Conservation (phyloP, 2,797 vertebrate genomes). For the Lophius americanus region DNA sequence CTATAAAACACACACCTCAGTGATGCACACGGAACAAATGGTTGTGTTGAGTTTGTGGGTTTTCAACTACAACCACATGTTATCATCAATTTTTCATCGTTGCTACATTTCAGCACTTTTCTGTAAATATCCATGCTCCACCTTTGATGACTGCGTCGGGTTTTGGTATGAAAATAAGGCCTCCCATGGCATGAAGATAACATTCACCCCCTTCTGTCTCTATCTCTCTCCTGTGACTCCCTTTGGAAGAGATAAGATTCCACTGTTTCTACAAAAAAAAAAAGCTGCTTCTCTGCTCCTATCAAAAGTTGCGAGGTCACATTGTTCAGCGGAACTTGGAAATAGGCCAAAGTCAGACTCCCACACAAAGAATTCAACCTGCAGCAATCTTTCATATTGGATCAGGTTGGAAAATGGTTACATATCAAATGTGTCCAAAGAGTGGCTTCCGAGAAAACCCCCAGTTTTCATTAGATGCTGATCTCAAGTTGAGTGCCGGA, state of each 20-base stretch:
- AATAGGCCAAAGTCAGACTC: constrained; percentile 32
- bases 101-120: constrained; percentile 25
- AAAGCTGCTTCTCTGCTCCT: constrained; percentile 13
- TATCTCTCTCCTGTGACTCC: constrained; percentile 34
- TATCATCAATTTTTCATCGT: constrained; percentile 9
- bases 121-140: constrained; percentile 12
- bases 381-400: constrained; percentile 59
- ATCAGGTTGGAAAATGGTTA: constrained; percentile 59
- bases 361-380: constrained; percentile 47
- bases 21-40: background rate
- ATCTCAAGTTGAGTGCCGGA: constrained; percentile 58
- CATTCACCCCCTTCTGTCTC: constrained; percentile 24
- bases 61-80: constrained; percentile 20
- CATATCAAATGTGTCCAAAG: constrained; percentile 59
- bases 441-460: constrained; percentile 59
- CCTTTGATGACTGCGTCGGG: constrained; percentile 35
- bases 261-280: constrained; percentile 21
- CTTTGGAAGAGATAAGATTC: constrained; percentile 43
- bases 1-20: constrained; percentile 9
- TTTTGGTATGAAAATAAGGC: constrained; percentile 48
- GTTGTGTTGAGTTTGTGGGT: constrained; percentile 5
- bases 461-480: constrained; percentile 57
- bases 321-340: constrained; percentile 21
- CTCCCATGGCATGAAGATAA: constrained; percentile 42
- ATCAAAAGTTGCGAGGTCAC: constrained; percentile 28